A percentile compares a stretch with the other conserved stretches of the same genome.
Evolutionary conservation across 1,140 invertebrate genomes (phyloP).

Genomic region (Drosophila gunungcola): DNA sequence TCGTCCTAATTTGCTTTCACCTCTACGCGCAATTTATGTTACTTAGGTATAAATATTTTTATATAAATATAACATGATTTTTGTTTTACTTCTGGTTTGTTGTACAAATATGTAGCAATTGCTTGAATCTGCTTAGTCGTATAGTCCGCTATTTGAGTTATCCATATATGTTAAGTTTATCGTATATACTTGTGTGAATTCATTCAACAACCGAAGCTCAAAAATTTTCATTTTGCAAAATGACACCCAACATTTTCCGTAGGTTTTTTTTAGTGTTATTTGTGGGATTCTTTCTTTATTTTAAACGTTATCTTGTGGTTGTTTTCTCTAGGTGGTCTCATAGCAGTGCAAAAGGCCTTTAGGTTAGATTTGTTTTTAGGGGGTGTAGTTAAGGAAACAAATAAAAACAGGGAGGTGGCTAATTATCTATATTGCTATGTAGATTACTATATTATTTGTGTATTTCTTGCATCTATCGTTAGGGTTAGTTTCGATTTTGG

Average conservation of each 20-base stretch:
- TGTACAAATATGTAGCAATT: slow-evolving; percentile 74
- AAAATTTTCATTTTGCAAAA: slow-evolving; percentile 55
- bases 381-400: background rate
- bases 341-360: slow-evolving; percentile 81
- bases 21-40: slow-evolving; percentile 67
- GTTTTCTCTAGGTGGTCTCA: slow-evolving; percentile 78
- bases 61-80: slow-evolving; percentile 78
- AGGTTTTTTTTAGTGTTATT: slow-evolving; percentile 9
- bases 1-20: slow-evolving; percentile 58
- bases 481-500: slow-evolving; percentile 76
- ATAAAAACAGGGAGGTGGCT: slow-evolving; percentile 8
- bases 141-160: slow-evolving; percentile 55
- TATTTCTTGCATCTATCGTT: slow-evolving; percentile 70
- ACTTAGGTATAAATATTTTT: slow-evolving; percentile 59
- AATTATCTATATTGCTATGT: slow-evolving; percentile 56
- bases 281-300: slow-evolving; percentile 32
- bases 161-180: slow-evolving; percentile 43
- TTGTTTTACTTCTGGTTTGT: slow-evolving; percentile 44
- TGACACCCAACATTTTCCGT: slow-evolving; percentile 39
- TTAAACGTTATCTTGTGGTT: slow-evolving; percentile 36
- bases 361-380: slow-evolving; percentile 21
- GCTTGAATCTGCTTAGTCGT: slow-evolving; percentile 66
- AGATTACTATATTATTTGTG: slow-evolving; percentile 49
- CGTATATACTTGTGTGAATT: slow-evolving; percentile 64
- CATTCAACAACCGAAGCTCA: slow-evolving; percentile 78